A percentile compares a stretch with the other conserved stretches of the same genome.
These are phyloP conservation scores for Cryptocephalus primarius DNA, from an alignment of 2,888 invertebrate species.

Conservation along the genomic window DNA sequence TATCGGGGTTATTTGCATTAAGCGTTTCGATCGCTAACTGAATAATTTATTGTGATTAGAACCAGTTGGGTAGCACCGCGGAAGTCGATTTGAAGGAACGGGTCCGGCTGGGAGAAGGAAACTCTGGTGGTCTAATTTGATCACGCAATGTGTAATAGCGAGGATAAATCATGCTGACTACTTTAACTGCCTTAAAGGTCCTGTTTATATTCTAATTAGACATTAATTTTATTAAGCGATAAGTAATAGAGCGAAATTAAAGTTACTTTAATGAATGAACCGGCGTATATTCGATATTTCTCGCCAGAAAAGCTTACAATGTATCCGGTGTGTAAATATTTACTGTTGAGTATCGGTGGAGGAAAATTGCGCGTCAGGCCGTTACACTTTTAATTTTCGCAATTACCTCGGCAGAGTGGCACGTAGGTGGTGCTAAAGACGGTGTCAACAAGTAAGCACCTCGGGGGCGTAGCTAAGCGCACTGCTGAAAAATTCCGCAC, in stretches of 20 bases:
- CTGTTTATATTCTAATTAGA: too few relatives aligned
- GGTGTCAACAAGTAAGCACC: not conserved
- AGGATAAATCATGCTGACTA: too few relatives aligned
- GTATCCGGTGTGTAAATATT: too few relatives aligned
- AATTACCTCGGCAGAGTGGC: not conserved
- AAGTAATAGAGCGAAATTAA: too few relatives aligned
- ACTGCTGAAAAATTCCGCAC: not conserved
- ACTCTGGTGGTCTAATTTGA: too few relatives aligned
- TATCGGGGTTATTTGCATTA: constrained; percentile 8
- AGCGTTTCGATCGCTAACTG: constrained; percentile 12
- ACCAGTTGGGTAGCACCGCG: constrained; percentile 12
- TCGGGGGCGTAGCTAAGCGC: not conserved
- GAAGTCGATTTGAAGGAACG: constrained; percentile 7
- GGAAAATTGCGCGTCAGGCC: not conserved
- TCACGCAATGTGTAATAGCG: too few relatives aligned
- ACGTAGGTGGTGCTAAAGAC: not conserved
- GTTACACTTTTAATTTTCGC: not conserved
- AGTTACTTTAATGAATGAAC: too few relatives aligned
- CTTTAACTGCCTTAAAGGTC: too few relatives aligned
- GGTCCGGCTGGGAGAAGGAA: too few relatives aligned
- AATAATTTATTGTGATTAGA: constrained; percentile 15
- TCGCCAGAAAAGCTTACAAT: too few relatives aligned
- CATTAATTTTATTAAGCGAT: too few relatives aligned
- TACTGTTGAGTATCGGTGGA: not conserved
- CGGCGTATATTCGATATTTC: too few relatives aligned